These are phyloP conservation scores for Neodiprion pinetum DNA, from an alignment of 1,140 invertebrate genomes.

Conservation along the genomic window DNA sequence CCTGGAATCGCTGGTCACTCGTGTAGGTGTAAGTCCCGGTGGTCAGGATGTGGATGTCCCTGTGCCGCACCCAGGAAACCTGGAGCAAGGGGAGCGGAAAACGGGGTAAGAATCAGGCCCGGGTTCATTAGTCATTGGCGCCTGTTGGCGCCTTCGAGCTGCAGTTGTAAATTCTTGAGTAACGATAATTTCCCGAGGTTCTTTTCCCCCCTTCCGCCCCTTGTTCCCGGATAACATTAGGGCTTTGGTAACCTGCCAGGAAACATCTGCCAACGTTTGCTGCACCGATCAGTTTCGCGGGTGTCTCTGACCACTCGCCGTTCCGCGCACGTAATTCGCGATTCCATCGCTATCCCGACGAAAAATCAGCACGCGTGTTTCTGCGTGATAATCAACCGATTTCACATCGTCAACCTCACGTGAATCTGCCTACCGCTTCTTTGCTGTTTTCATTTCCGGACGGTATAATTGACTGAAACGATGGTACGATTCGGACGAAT, in stretches of 20 bases:
- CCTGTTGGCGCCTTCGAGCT: neutral
- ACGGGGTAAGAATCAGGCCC: neutral
- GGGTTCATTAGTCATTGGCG: neutral
- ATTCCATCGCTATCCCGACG: too few species aligned
- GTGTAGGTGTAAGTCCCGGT: constrained; percentile 84
- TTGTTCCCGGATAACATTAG: constrained; percentile 50
- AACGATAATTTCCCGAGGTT: constrained; percentile 48
- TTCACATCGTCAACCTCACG: too few species aligned
- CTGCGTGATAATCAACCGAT: too few species aligned
- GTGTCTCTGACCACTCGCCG: too few species aligned
- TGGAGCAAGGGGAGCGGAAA: constrained; percentile 26
- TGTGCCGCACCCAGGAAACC: constrained; percentile 81
- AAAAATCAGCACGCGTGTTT: too few species aligned
- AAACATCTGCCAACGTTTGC: constrained; percentile 41
- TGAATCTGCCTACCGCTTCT: too few species aligned
- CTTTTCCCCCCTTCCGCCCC: constrained; percentile 27
- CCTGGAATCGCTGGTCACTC: constrained; percentile 82
- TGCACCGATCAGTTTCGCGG: neutral
- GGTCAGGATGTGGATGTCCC: constrained; percentile 83
- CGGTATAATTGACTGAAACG: too few species aligned
- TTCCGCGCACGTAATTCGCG: too few species aligned
- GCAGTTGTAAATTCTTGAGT: constrained; percentile 36
- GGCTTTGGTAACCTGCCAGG: constrained; percentile 48
- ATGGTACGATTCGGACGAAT: too few species aligned
- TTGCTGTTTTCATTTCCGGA: too few species aligned